Evolutionary conservation across 2,113 vertebrate species (phyloP), one percentile per base, ranked within the genome.

Genomic region (Galbula dea): DNA sequence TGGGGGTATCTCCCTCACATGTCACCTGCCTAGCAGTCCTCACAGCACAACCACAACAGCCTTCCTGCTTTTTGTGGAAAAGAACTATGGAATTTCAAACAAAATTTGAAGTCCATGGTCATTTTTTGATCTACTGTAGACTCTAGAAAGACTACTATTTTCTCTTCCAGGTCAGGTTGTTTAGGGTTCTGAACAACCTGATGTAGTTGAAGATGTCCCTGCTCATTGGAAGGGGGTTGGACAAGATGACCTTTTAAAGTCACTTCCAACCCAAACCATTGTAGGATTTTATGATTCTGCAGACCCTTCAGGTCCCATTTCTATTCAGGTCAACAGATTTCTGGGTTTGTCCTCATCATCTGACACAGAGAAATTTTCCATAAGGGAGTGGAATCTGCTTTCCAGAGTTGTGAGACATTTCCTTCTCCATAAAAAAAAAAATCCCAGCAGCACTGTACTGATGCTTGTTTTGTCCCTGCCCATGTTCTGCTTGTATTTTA

Each of bases 361-460:
- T 62, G 32, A 37, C 13, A 10, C 1, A 39, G 49, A 67, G 41
- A 48, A 69, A 55, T 79, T 82, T 82, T 84, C 61, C 66, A 20
- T 2, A 12, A 54, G 16, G 49, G 69, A 58, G 16, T 11, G 24
- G 23, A 72, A 55, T 69, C 17, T 69, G 3, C 26, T 83, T 88
- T 69, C 41, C 51, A 18, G 77, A 65, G 23, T 15, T 69, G 4
- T 1, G 14, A 67, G 62, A 49, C 14, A 3, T 59, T 89, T 86
- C 37, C 37, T 30, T 62, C 67, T 86, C 26, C 30, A 13, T 51
- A n/a, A 41, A 88, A 76, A n/a, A 41, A 88, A 76, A 51, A 9
- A 0, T 0, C 1, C 26, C 22, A 27, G 1, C 37, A 54, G 3
- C 11, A 29, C 12, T 34, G 27, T 76, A 43, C 27, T 62, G 34